Evolutionary conservation across 2,113 vertebrate species (phyloP).

Genomic region (Bufo gargarizans): DNA sequence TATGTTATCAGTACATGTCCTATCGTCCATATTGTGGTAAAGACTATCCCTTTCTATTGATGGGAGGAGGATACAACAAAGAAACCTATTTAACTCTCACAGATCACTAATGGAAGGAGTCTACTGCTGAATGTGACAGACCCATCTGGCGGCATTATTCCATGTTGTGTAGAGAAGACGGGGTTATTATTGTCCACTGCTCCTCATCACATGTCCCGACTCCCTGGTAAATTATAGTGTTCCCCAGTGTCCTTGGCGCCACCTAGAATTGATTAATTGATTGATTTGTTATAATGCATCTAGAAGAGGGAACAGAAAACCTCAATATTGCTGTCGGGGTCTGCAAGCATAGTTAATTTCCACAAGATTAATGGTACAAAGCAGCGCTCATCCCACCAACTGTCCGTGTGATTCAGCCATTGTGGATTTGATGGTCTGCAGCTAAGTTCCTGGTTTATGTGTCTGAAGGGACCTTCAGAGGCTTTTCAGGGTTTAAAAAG

Average conservation of each 20-base stretch:
- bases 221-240: constrained; percentile 23
- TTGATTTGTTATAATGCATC: constrained; percentile 49
- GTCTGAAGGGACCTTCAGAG: neutral
- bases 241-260: constrained; percentile 31
- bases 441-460: neutral
- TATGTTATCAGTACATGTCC: no score
- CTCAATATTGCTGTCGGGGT: constrained; percentile 33
- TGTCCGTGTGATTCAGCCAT: constrained; percentile 18
- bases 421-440: constrained; percentile 15
- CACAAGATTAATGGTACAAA: constrained; percentile 9
- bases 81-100: neutral
- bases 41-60: no score
- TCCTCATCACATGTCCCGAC: neutral
- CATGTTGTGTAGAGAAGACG: neutral
- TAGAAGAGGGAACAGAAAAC: constrained; percentile 23
- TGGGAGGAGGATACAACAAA: neutral
- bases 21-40: no score
- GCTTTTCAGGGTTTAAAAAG: neutral
- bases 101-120: no score
- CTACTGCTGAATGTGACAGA: neutral
- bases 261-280: constrained; percentile 53
- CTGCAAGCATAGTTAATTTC: constrained; percentile 47
- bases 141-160: neutral
- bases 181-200: constrained; percentile 6
- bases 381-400: constrained; percentile 7